Evolutionary conservation across 1,140 invertebrate species (phyloP), one percentile per base, ranked within the genome.

Genomic region (Drosophila nigromelanica): DNA sequence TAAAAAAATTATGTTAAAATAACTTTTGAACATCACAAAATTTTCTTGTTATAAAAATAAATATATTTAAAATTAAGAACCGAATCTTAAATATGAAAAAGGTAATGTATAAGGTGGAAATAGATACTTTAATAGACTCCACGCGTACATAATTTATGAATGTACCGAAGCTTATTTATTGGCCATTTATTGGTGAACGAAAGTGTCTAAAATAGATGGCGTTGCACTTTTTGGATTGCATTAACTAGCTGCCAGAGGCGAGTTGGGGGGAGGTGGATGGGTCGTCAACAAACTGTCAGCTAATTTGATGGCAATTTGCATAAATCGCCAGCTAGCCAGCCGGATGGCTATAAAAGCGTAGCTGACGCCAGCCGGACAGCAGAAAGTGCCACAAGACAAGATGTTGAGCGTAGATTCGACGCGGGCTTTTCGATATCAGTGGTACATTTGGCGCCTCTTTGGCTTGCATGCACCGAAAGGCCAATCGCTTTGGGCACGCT

Each of bases 261-360:
- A 14, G 4, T 15, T 5, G 48, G 8, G 14, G 30, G 4, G 7
- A 5, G 10, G 8, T 24, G 18, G 11, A 5, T 35, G 30, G 30
- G 43, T 18, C 6, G 5, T n/a, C n/a, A 18, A 11, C 60, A 30
- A 40, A 43, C 6, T 54, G 39, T 33, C 47, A 12, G 47, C 18
- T 55, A 71, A 56, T 51, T 83, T 85, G 59, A 42, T 39, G 42
- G 52, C 45, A 86, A 81, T 85, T 85, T 85, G 81, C 69, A 80
- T 85, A 86, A 80, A 69, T 69, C 63, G 47, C 5, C n/a, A 14
- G 43, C 18, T 15, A 14, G 18, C 11, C 11, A 3, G 5, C 12
- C 18, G 15, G 52, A 37, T 15, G n/a, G 33, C 52, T 78, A 81
- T 85, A 85, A 81, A 86, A 80, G 33, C 30, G 58, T 27, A 21